phyloP scores from a whole-genome alignment of 2,113 vertebrate genomes.

The Chaetodon trifascialis region DNA sequence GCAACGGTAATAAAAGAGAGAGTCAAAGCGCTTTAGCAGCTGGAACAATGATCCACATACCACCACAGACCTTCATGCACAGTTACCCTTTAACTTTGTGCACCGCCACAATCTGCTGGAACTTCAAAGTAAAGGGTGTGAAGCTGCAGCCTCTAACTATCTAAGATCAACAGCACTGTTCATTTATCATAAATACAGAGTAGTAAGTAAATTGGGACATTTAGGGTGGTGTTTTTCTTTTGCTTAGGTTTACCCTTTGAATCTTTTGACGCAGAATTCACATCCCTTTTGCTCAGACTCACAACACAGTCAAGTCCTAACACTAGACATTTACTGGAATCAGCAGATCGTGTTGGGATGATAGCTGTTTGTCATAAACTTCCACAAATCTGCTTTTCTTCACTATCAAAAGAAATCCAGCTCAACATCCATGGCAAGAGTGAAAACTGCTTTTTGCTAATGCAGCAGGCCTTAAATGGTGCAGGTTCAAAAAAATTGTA shows the following conservation, averaged over 20 bases:
- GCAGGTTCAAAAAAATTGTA: background rate
- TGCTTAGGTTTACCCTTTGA: background rate
- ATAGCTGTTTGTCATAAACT: background rate
- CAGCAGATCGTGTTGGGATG: background rate
- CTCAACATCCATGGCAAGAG: background rate
- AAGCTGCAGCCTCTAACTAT: slow-evolving; percentile 4
- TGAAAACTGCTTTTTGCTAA: background rate
- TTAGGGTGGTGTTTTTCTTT: background rate
- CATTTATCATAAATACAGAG: slow-evolving; percentile 9
- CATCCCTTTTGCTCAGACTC: background rate
- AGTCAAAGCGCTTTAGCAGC: slow-evolving; percentile 46
- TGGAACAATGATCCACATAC: slow-evolving; percentile 51
- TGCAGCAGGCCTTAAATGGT: background rate
- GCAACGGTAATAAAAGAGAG: slow-evolving; percentile 37
- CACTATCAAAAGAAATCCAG: background rate
- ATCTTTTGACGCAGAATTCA: background rate
- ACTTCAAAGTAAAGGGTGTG: slow-evolving; percentile 3
- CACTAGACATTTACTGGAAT: background rate
- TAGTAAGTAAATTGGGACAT: background rate
- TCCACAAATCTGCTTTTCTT: background rate
- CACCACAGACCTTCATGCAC: slow-evolving; percentile 19
- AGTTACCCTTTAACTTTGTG: slow-evolving; percentile 27
- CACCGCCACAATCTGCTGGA: background rate
- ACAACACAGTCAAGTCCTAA: background rate
- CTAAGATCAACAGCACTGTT: background rate